Evolutionary conservation across 30 jellyfish, hydroid and myxozoan genomes (phyloP), one percentile per base, ranked within the genome.

Genomic region (Turritopsis dohrnii): DNA sequence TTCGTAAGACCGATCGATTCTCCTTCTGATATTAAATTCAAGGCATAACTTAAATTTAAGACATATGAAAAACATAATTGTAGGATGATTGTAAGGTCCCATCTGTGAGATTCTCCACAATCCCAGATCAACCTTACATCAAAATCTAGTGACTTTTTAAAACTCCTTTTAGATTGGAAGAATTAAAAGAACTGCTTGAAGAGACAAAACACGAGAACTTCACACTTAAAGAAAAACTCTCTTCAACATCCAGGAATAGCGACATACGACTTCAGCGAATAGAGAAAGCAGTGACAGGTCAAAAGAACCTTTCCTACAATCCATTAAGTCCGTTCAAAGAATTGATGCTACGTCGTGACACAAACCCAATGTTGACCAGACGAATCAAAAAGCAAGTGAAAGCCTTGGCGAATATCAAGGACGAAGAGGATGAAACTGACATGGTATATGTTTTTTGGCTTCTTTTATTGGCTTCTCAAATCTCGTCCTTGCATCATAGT

Each of bases 261-360:
- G 30, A 69, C 30, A 69, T 69, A 69, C 30, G 77, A 8, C 30
- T 69, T n/a, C 28, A 69, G 30, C 77, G 77, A 23, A 24, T 84
- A 76, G 76, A 79, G 29, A 52, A 22, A 19, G 77, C 8, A 17
- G 28, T 69, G 9, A 69, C 7, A 16, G 28, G 77, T 21, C 28
- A 69, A 69, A 69, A 19, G 30, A 69, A 27, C 30, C 13, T 41
- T 41, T 3, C 60, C 60, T 41, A 41, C 13, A 41, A 41, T 41
- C 60, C 60, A 3, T 41, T 41, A 41, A 41, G 60, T 41, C 60
- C 60, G 13, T 41, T 41, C 60, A 41, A 41, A 41, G 60, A 41
- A 41, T 41, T 41, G 60, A 41, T 41, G 5, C 13, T 41, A 41
- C 60, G 13, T 3, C 60, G 60, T 3, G 30, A 69, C 77, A n/a